phyloP scores from a whole-genome alignment of 2,797 vertebrate genomes.

The Cyclura pinguis region DNA sequence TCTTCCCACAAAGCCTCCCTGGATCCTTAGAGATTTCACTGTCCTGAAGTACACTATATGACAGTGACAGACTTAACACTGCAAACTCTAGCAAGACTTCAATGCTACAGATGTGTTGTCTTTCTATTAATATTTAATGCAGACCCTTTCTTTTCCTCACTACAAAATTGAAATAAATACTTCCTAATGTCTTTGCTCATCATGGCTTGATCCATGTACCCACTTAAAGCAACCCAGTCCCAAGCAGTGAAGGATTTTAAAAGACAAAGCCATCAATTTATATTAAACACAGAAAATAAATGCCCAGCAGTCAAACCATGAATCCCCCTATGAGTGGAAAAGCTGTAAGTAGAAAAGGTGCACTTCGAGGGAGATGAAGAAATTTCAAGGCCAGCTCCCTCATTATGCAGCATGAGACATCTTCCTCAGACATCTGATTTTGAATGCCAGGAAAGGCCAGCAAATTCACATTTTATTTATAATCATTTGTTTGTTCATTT shows the following conservation, averaged over 20 bases:
- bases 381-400: too few species aligned
- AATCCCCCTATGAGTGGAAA: too few species aligned
- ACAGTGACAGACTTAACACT: conserved; percentile 18
- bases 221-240: neutral
- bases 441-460: too few species aligned
- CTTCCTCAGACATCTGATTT: too few species aligned
- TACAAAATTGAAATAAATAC: neutral
- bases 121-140: conserved; percentile 5
- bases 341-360: too few species aligned
- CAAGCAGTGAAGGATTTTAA: neutral
- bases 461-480: too few species aligned
- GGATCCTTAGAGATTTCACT: conserved; percentile 28
- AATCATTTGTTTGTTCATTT: too few species aligned
- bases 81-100: conserved; percentile 35
- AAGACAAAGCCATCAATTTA: neutral
- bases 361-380: too few species aligned
- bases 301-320: neutral
- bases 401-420: too few species aligned
- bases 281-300: neutral
- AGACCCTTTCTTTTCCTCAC: conserved; percentile 18
- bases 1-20: conserved; percentile 37
- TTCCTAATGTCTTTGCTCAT: neutral
- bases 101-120: fast-evolving
- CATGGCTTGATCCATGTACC: neutral
- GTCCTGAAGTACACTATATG: conserved; percentile 29